Percentiles rank a stretch among this genome's conserved stretches.
These are phyloP conservation scores for Cydia amplana DNA, from an alignment of 1,140 invertebrate genomes.

Conservation along the genomic window DNA sequence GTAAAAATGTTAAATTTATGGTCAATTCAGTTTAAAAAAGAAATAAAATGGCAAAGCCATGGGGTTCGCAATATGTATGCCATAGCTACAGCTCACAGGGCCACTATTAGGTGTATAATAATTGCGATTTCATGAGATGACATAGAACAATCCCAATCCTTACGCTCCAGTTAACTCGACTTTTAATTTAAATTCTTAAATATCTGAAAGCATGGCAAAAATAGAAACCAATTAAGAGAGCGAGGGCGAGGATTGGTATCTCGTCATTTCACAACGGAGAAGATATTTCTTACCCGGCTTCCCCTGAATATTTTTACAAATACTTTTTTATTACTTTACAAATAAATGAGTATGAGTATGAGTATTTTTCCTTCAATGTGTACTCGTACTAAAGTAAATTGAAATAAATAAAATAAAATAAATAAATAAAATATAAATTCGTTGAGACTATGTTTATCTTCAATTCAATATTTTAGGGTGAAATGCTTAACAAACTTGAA, in stretches of 20 bases:
- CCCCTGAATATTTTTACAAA: background rate
- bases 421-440: no score
- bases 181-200: slow-evolving; percentile 1
- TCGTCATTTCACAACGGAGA: background rate
- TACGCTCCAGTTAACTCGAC: background rate
- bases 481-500: no score
- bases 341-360: no score
- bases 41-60: no score
- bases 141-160: background rate
- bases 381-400: background rate
- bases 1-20: no score
- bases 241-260: background rate
- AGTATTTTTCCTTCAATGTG: background rate
- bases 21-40: no score
- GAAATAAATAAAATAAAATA: no score
- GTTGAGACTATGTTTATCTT: no score
- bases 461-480: no score
- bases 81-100: no score
- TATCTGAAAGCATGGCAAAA: background rate
- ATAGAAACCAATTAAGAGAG: slow-evolving; percentile 14
- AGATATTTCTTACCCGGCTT: background rate
- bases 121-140: background rate
- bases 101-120: background rate
- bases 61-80: no score
- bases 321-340: no score